Conservation (phyloP, 1,140 invertebrate species). For the Drosophila teissieri region DNA sequence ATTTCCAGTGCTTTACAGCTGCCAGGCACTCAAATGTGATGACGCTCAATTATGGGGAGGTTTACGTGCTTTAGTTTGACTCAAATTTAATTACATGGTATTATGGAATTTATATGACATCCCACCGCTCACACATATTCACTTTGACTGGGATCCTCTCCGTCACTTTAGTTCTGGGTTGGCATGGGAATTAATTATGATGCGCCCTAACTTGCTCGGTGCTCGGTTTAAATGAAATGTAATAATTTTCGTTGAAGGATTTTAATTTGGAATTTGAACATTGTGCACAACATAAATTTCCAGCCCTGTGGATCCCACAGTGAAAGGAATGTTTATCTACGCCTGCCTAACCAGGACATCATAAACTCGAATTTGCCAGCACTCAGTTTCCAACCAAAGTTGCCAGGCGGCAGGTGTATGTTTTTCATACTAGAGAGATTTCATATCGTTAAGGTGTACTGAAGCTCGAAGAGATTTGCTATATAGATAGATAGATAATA, state of each 20-base stretch:
- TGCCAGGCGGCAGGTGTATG: too few relatives aligned
- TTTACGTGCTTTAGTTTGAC: slow-evolving; percentile 76
- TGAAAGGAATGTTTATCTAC: slow-evolving; percentile 30
- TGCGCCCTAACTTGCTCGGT: slow-evolving; percentile 69
- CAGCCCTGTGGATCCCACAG: slow-evolving; percentile 18
- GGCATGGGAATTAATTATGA: slow-evolving; percentile 84
- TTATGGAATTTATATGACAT: slow-evolving; percentile 84
- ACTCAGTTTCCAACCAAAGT: neutral
- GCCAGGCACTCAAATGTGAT: slow-evolving; percentile 43
- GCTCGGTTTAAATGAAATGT: slow-evolving; percentile 80
- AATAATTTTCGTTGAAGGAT: slow-evolving; percentile 84
- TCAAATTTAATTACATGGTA: slow-evolving; percentile 84
- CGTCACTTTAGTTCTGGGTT: slow-evolving; percentile 17
- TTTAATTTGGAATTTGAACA: slow-evolving; percentile 80
- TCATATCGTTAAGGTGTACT: too few relatives aligned
- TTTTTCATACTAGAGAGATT: too few relatives aligned
- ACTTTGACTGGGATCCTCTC: slow-evolving; percentile 6
- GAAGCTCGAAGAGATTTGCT: too few relatives aligned
- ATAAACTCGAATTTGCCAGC: slow-evolving; percentile 29
- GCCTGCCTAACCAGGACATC: slow-evolving; percentile 39
- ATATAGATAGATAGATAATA: too few relatives aligned
- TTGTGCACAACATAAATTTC: slow-evolving; percentile 71
- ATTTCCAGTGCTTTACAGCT: slow-evolving; percentile 18
- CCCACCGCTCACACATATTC: slow-evolving; percentile 19
- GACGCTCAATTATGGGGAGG: slow-evolving; percentile 71